Conservation (phyloP, 2,797 vertebrate genomes). For the Hemitrygon akajei region DNA sequence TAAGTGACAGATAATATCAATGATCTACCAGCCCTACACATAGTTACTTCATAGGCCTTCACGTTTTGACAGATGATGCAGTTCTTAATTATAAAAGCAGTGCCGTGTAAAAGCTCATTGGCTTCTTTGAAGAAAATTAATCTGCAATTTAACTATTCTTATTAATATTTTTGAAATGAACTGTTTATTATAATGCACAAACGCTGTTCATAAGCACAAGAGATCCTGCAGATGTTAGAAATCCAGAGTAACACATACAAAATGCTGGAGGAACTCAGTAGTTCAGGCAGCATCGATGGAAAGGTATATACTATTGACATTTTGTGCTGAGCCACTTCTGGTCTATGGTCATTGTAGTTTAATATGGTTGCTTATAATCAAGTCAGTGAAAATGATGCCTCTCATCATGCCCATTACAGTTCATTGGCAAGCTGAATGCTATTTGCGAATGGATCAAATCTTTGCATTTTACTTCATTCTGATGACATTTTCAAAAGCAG, state of each 20-base stretch:
- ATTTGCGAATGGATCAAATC: background rate
- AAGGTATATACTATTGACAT: too few relatives aligned
- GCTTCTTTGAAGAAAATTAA: background rate
- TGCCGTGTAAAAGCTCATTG: background rate
- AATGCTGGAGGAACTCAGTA: too few relatives aligned
- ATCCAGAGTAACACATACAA: too few relatives aligned
- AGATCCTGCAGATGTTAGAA: too few relatives aligned
- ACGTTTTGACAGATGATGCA: background rate
- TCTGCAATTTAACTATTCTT: background rate
- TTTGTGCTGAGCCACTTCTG: too few relatives aligned
- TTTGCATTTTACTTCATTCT: background rate
- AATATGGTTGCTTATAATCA: background rate
- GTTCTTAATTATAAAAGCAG: background rate
- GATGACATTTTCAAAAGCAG: background rate
- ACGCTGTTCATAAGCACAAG: too few relatives aligned
- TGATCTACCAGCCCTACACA: background rate
- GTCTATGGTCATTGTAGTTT: background rate
- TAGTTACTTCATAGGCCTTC: background rate
- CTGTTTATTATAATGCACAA: background rate
- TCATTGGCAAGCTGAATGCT: background rate
- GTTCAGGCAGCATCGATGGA: too few relatives aligned
- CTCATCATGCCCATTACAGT: background rate
- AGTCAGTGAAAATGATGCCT: background rate
- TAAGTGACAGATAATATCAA: slow-evolving; percentile 15
- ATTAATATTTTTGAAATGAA: slow-evolving; percentile 1